A percentile compares a stretch with the other conserved stretches of the same genome.
Conservation (phyloP, 2,888 invertebrate species). For the Apamea anceps region DNA sequence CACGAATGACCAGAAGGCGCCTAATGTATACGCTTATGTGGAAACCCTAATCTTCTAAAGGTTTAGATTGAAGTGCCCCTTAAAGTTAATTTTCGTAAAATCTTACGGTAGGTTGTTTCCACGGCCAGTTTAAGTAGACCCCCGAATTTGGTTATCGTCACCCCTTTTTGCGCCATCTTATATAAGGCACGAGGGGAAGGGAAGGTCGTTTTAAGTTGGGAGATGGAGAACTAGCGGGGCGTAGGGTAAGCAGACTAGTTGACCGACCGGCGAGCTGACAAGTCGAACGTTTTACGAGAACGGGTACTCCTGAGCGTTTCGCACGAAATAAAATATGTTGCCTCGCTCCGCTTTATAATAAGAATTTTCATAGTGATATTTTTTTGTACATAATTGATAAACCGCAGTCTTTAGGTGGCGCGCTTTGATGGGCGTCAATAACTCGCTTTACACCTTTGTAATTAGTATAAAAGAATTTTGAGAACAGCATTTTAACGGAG, state of each 20-base stretch:
- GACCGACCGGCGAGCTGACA: slow-evolving; percentile 70
- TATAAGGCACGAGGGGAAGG: slow-evolving; percentile 60
- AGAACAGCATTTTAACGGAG: slow-evolving; percentile 36
- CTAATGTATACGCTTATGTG: slow-evolving; percentile 78
- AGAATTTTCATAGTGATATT: slow-evolving; percentile 74
- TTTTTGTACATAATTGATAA: slow-evolving; percentile 72
- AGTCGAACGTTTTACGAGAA: slow-evolving; percentile 76
- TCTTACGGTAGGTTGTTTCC: slow-evolving; percentile 82
- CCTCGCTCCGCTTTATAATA: slow-evolving; percentile 76
- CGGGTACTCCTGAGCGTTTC: slow-evolving; percentile 81
- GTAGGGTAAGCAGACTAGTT: slow-evolving; percentile 71
- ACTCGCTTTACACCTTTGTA: slow-evolving; percentile 52
- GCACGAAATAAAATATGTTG: slow-evolving; percentile 86
- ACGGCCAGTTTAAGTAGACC: slow-evolving; percentile 69
- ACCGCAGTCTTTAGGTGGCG: slow-evolving; percentile 36
- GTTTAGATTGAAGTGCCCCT: slow-evolving; percentile 86
- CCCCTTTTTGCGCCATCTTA: slow-evolving; percentile 36
- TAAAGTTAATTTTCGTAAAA: slow-evolving; percentile 89
- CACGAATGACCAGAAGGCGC: slow-evolving; percentile 74
- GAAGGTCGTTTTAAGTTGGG: slow-evolving; percentile 74
- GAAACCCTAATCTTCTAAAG: slow-evolving; percentile 85
- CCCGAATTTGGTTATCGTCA: slow-evolving; percentile 53
- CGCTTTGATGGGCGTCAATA: slow-evolving; percentile 50
- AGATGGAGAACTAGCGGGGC: slow-evolving; percentile 72
- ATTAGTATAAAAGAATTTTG: slow-evolving; percentile 59